Base-by-base conservation (phyloP, 2,113 vertebrate genomes). In the Morone saxatilis region DNA sequence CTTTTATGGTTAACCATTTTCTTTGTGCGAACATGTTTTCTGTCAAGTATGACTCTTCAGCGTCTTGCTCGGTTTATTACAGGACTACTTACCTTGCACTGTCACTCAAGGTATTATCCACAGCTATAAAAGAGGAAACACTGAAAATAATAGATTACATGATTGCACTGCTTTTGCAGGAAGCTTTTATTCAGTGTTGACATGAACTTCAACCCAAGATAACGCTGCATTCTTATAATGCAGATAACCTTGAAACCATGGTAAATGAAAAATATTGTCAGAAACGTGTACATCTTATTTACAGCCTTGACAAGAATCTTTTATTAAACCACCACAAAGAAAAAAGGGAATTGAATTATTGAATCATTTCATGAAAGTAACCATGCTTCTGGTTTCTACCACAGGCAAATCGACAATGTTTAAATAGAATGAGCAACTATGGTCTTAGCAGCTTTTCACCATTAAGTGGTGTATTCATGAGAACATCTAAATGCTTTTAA, bases 231-330 rank as follows among this genome's bases (percentile, higher is more conserved):
- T 38, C 71, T 78, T 84, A 74, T 77, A 14, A 76, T 14, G 17
- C 25, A 20, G 50, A 68, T 76, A 78, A 90, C 90, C 87, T 88
- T 91, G 76, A 88, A 78, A 73, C 45, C 51, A 81, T 36, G 12
- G 73, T 41, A 73, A 84, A 79, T 78, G 36, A 78, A 80, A 13
- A 81, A 60, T 45, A 57, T 54, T 76, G 59, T 84, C 11, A 57
- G 68, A 80, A 77, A 75, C 7, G 51, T 6, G 14, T 25, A n/a
- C 5, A 38, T 76, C 66, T 80, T 79, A 59, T 88, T 79, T 69
- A 65, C 57, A 48, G 51, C 51, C 36, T 79, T 31, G 74, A 76
- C 7, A 45, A 45, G 31, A 62, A 63, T 60, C 77, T 89, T 86
- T 84, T 45, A 89, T 79, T 54, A 82, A 87, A 71, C 41, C 6